A percentile compares a stretch with the other conserved stretches of the same genome.
Evolutionary conservation across 2,113 vertebrate species (phyloP).

Genomic region (Anolis sagrei): DNA sequence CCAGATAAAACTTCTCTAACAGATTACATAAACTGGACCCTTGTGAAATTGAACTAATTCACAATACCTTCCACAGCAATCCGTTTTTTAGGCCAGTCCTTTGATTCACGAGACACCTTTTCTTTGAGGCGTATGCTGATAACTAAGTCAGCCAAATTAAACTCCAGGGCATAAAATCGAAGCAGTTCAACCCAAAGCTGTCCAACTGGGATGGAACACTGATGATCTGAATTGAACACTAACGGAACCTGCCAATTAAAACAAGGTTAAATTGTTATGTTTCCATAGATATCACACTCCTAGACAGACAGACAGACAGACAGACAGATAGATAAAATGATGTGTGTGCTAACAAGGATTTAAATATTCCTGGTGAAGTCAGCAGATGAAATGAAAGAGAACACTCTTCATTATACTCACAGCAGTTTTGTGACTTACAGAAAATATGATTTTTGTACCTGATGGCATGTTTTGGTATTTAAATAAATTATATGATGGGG

Average conservation of each 20-base stretch:
- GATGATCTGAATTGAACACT: slow-evolving; percentile 75
- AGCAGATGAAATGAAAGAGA: neutral
- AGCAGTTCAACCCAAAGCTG: slow-evolving; percentile 93
- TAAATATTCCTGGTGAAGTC: neutral
- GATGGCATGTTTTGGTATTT: too few species aligned
- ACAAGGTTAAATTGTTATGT: slow-evolving; percentile 18
- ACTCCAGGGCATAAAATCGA: slow-evolving; percentile 93
- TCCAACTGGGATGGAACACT: slow-evolving; percentile 75
- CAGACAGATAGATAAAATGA: neutral
- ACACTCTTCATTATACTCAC: neutral
- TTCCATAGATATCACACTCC: neutral
- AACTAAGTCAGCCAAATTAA: slow-evolving; percentile 86
- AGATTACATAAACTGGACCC: neutral
- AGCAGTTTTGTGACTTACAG: neutral
- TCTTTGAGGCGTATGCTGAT: slow-evolving; percentile 88
- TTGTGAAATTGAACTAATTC: neutral
- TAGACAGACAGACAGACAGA: too few species aligned
- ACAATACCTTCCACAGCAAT: slow-evolving; percentile 91
- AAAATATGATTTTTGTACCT: neutral
- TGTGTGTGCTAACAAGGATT: neutral
- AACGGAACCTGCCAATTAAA: slow-evolving; percentile 81
- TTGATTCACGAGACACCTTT: slow-evolving; percentile 85
- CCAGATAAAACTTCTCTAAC: neutral
- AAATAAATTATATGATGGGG: too few species aligned
- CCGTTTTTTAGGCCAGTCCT: slow-evolving; percentile 95